Conservation (phyloP, 2,113 vertebrate species). For the Festucalex cinctus region DNA sequence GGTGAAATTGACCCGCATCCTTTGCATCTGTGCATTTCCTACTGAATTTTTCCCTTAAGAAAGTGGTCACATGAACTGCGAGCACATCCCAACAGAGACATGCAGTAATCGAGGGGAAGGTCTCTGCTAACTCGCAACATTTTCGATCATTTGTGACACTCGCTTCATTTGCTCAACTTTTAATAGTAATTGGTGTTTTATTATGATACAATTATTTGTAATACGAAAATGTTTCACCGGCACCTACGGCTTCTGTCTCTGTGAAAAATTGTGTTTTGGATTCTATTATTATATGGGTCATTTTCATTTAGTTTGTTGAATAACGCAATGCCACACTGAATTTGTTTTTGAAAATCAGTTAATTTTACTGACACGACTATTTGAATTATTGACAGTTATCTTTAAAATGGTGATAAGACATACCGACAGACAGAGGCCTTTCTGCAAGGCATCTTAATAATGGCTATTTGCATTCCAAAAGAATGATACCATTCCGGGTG, state of each 20-base stretch:
- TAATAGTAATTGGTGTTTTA: not conserved
- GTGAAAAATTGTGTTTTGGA: too few relatives aligned
- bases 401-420: too few relatives aligned
- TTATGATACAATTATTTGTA: not conserved
- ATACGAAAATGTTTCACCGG: not conserved
- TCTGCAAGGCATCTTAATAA: too few relatives aligned
- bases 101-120: conserved; percentile 41
- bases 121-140: conserved; percentile 35
- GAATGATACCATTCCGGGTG: too few relatives aligned
- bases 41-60: conserved; percentile 57
- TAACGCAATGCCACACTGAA: too few relatives aligned
- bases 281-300: too few relatives aligned
- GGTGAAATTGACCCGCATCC: conserved; percentile 58
- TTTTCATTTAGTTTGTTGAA: too few relatives aligned
- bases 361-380: too few relatives aligned
- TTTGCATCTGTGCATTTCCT: conserved; percentile 39
- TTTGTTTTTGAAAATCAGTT: too few relatives aligned
- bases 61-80: conserved; percentile 48
- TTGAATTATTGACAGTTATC: not conserved
- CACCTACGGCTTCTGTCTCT: not conserved
- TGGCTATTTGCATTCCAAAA: too few relatives aligned
- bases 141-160: conserved; percentile 22
- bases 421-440: too few relatives aligned
- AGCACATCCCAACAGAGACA: conserved; percentile 34
- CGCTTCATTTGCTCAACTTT: not conserved